A percentile compares a stretch with the other conserved stretches of the same genome.
Evolutionary conservation across 2,113 vertebrate genomes (phyloP).

Genomic region (Grammomys surdaster): DNA sequence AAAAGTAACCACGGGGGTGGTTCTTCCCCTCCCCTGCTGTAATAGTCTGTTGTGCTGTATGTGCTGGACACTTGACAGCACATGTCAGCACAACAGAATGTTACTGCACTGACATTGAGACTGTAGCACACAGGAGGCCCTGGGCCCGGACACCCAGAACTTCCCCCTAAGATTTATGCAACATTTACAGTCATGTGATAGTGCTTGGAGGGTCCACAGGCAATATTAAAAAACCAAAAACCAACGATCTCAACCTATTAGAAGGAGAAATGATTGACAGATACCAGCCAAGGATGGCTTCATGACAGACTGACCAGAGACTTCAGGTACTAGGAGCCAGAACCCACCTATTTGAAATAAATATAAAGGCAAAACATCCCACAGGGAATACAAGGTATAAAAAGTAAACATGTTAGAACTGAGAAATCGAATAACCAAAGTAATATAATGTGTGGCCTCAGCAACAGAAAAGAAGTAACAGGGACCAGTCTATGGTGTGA

Average conservation of each 20-base stretch:
- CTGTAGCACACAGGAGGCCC: not conserved
- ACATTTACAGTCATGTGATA: not conserved
- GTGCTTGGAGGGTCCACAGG: not conserved
- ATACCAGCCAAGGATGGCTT: rapidly evolving
- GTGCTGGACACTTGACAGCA: not conserved
- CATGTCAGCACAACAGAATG: not conserved
- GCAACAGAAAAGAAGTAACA: not conserved
- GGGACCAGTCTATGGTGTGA: not conserved
- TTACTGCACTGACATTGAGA: not conserved
- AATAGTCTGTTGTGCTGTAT: not conserved
- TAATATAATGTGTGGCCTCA: not conserved
- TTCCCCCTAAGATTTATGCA: not conserved
- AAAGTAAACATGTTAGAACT: not conserved
- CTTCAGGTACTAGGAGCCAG: not conserved
- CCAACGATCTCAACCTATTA: not conserved
- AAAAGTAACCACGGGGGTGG: not conserved
- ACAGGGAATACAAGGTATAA: not conserved
- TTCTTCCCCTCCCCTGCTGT: not conserved
- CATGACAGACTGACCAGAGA: not conserved
- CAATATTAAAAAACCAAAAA: not conserved
- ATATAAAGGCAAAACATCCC: not conserved
- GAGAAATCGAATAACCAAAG: not conserved
- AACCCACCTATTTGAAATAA: not conserved
- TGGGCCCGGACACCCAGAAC: not conserved
- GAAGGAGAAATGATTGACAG: not conserved